phyloP scores from a whole-genome alignment of 2,797 vertebrate genomes.

The Chelmon rostratus region DNA sequence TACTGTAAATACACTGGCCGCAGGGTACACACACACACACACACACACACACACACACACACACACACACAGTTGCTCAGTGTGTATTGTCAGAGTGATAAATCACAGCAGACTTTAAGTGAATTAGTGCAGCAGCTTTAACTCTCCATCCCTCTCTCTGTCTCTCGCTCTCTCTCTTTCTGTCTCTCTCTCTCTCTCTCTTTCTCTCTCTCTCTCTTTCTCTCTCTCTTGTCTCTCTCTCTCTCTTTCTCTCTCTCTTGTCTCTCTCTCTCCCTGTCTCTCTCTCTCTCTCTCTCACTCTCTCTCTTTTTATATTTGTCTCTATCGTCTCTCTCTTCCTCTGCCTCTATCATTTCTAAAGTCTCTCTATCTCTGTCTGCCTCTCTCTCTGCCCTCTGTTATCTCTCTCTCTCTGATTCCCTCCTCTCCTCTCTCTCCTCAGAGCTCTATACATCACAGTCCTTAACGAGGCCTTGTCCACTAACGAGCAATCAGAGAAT shows the following conservation, averaged over 20 bases:
- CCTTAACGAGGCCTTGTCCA: conserved; percentile 57
- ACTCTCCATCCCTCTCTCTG: conserved; percentile 73
- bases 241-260: neutral
- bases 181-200: neutral
- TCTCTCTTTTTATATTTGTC: neutral
- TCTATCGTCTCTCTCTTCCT: neutral
- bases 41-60: conserved; percentile 61
- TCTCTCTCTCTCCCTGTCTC: neutral
- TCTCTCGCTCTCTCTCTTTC: conserved; percentile 16
- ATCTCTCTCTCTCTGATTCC: neutral
- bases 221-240: conserved; percentile 6
- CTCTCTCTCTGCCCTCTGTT: conserved; percentile 9
- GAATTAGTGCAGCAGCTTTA: conserved; percentile 94
- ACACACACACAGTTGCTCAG: conserved; percentile 77
- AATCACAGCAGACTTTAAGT: conserved; percentile 94
- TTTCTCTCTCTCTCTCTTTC: conserved; percentile 2
- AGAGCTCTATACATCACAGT: conserved; percentile 51
- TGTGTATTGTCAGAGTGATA: conserved; percentile 93
- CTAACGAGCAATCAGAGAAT: conserved; percentile 71
- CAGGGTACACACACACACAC: conserved; percentile 64
- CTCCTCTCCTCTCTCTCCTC: conserved; percentile 15
- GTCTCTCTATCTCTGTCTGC: conserved; percentile 7
- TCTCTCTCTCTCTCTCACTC: conserved; percentile 3
- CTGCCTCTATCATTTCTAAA: neutral
- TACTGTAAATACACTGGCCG: conserved; percentile 88